Conservation (phyloP, 1,140 invertebrate genomes). For the Helicoverpa zea region DNA sequence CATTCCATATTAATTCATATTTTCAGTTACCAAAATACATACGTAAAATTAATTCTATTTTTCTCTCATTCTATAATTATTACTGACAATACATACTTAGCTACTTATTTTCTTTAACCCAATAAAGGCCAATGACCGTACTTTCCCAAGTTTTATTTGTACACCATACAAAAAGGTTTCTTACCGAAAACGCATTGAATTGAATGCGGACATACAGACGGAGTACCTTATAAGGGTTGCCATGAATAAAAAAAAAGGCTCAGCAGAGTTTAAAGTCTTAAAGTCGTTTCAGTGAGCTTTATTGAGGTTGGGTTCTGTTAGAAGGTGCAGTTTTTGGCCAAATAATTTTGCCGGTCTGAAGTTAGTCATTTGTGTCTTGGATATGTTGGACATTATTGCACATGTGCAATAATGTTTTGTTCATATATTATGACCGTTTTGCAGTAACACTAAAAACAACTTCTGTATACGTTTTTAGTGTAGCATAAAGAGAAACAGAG, state of each 20-base stretch:
- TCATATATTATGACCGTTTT: no score
- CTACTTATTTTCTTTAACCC: background rate
- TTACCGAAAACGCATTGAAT: slow-evolving; percentile 69
- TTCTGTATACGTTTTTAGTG: no score
- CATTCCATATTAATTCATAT: no score
- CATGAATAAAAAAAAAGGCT: slow-evolving; percentile 59
- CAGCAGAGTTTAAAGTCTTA: background rate
- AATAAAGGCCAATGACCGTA: background rate
- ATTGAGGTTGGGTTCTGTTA: slow-evolving; percentile 27
- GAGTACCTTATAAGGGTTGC: slow-evolving; percentile 67
- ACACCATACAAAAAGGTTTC: slow-evolving; percentile 18
- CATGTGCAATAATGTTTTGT: no score
- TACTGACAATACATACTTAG: background rate
- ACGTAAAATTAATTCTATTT: no score
- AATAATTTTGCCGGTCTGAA: background rate
- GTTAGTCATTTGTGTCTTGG: no score
- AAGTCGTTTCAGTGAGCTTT: background rate
- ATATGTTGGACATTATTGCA: no score
- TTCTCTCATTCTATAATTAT: background rate
- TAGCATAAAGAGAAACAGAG: no score
- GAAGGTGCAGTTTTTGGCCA: background rate
- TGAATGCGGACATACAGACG: slow-evolving; percentile 68
- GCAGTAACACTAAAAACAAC: no score
- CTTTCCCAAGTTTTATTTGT: slow-evolving; percentile 16
- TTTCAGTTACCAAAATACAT: no score